phyloP scores from a whole-genome alignment of 2,113 vertebrate genomes.

The Hypocryptadius cinnamomeus region DNA sequence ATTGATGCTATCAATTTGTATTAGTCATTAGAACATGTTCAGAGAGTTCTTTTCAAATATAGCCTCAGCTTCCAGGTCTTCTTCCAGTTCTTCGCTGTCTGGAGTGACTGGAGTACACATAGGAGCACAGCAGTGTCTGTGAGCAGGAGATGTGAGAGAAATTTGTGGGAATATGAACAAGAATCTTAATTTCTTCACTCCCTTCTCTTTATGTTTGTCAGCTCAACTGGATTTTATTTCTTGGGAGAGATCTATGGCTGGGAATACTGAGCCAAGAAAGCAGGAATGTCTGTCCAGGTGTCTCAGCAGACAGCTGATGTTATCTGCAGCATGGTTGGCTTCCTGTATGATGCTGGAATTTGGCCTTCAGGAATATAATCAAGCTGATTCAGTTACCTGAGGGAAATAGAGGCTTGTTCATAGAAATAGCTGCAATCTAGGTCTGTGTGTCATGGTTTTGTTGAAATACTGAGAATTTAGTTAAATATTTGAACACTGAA shows the following conservation, averaged over 20 bases:
- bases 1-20: background rate
- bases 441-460: background rate
- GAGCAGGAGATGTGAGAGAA: background rate
- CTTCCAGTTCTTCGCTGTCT: conserved; percentile 67
- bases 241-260: background rate
- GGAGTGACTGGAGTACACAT: conserved; percentile 6
- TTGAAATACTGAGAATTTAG: background rate
- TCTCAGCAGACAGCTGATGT: background rate
- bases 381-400: background rate
- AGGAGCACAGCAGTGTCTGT: background rate
- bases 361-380: background rate
- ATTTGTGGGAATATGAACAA: background rate
- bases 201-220: background rate
- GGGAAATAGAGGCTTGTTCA: background rate
- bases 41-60: background rate
- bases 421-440: background rate
- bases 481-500: background rate
- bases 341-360: background rate
- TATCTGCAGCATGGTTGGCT: background rate
- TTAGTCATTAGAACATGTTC: background rate
- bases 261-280: background rate
- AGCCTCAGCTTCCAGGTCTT: conserved; percentile 68
- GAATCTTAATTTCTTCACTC: background rate
- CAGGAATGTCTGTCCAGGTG: background rate
- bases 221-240: background rate